A percentile compares a stretch with the other conserved stretches of the same genome.
Conservation (phyloP, 2,797 vertebrate genomes). For the Brachyalestes nurse region DNA sequence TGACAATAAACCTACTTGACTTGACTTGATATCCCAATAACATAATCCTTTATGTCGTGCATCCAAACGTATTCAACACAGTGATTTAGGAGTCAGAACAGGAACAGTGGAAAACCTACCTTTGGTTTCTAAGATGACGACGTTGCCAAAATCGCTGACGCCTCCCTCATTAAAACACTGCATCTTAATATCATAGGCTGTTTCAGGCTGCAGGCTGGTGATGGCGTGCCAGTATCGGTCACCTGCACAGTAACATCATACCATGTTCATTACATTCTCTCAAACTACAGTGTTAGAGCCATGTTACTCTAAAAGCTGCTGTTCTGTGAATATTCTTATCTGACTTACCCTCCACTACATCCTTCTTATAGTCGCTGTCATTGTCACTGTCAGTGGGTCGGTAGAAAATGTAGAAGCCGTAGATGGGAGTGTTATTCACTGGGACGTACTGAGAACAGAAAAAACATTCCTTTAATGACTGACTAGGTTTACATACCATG, state of each 20-base stretch:
- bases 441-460: constrained; percentile 83
- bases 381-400: constrained; percentile 98
- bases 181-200: constrained; percentile 99
- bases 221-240: constrained; percentile 97
- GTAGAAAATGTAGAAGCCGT: constrained; percentile 98
- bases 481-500: too few relatives aligned
- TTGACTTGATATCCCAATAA: too few relatives aligned
- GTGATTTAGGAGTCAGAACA: neutral
- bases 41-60: neutral
- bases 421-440: constrained; percentile 97
- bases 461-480: neutral
- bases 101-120: constrained; percentile 70
- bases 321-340: neutral
- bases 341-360: constrained; percentile 89
- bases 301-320: too few relatives aligned
- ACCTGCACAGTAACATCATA: constrained; percentile 67
- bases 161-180: constrained; percentile 97
- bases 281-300: neutral
- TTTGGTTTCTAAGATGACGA: constrained; percentile 98
- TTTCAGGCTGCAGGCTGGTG: constrained; percentile 95
- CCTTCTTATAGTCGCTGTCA: constrained; percentile 97
- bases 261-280: neutral
- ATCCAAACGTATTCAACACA: neutral
- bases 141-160: constrained; percentile 96
- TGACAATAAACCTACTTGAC: too few relatives aligned